Evolutionary conservation across 1,140 invertebrate species (phyloP), one percentile per base, ranked within the genome.

Genomic region (Copidosoma floridanum): DNA sequence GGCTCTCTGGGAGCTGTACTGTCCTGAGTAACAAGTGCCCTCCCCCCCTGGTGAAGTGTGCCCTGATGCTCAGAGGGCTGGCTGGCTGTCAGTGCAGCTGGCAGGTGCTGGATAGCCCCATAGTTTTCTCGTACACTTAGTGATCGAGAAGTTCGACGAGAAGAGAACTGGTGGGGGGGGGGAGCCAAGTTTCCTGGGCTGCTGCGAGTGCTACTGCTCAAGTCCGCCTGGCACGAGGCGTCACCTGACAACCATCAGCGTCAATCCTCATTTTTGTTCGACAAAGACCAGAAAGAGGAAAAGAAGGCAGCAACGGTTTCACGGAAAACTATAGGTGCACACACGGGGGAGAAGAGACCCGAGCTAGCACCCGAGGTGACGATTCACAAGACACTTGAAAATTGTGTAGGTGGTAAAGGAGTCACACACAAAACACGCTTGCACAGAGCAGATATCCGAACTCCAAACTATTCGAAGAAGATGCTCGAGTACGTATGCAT

Each of bases 251-350:
- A 32, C n/a, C n/a, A n/a, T n/a, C n/a, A n/a, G 35, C 38, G 43
- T 12, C 46, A 38, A 51, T 58, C 56, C 38, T 58, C 56, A 58
- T 58, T 24, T 51, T 58, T 43, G 43, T 18, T n/a, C n/a, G n/a
- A n/a, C n/a, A n/a, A n/a, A n/a, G n/a, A n/a, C n/a, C n/a, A n/a
- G n/a, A n/a, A n/a, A n/a, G n/a, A n/a, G n/a, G n/a, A n/a, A n/a
- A n/a, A 41, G 26, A 41, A 57, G 56, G 47, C 56, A 51, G 43
- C 48, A 16, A 32, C 32, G 35, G 44, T 18, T 32, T 56, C 18
- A 27, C 20, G 29, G 43, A 38, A n/a, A n/a, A n/a, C n/a, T n/a
- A n/a, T n/a, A n/a, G n/a, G n/a, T n/a, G 23, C n/a, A 8, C 29
- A 16, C 43, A 8, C 44, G 35, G 23, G 20, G 18, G 8, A 46